Percentiles rank a stretch among this genome's conserved stretches.
Evolutionary conservation across 2,888 invertebrate genomes (phyloP).

Genomic region (Tenthredo scrophulariae): DNA sequence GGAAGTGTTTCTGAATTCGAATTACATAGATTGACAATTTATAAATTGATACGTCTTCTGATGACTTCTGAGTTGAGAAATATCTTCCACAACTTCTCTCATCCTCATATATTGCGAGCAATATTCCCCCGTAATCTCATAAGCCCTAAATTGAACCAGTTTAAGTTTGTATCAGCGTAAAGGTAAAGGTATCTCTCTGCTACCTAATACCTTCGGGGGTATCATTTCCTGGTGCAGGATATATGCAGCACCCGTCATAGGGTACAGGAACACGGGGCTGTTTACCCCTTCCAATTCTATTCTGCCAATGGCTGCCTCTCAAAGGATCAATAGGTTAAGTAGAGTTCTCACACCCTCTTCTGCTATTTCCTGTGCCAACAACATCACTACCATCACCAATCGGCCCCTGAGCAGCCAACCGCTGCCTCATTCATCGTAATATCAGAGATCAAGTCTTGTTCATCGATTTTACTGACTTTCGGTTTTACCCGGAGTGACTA

Average conservation of each 20-base stretch:
- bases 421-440: constrained; percentile 39
- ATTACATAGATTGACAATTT: neutral
- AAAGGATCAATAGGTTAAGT: constrained; percentile 53
- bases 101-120: neutral
- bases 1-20: too few species aligned
- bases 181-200: neutral
- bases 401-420: neutral
- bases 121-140: neutral
- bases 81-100: neutral
- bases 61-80: neutral
- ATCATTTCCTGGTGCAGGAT: neutral
- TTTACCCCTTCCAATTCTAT: constrained; percentile 45
- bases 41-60: neutral
- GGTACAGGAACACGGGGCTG: constrained; percentile 19
- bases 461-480: constrained; percentile 37
- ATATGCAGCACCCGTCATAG: constrained; percentile 22
- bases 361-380: constrained; percentile 50
- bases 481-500: constrained; percentile 15
- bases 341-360: constrained; percentile 49
- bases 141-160: neutral
- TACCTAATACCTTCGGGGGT: neutral
- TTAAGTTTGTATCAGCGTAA: neutral
- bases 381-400: constrained; percentile 38
- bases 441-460: constrained; percentile 35
- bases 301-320: constrained; percentile 50